Evolutionary conservation across 2,113 vertebrate species (phyloP).

Genomic region (Crotalus viridis): DNA sequence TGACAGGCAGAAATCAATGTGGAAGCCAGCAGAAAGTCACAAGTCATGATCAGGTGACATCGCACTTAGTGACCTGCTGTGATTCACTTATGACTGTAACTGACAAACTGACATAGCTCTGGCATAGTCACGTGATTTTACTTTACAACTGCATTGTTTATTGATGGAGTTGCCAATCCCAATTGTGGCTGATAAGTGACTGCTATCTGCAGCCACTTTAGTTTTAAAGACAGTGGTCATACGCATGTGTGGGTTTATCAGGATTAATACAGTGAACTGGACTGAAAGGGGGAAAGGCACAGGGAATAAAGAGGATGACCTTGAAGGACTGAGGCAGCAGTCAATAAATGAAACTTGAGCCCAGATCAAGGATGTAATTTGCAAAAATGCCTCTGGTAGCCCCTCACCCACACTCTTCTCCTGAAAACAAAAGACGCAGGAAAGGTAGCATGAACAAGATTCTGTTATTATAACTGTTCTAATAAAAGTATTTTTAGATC

Average conservation of each 20-base stretch:
- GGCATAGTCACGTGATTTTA: background rate
- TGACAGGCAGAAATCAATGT: background rate
- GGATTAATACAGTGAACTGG: background rate
- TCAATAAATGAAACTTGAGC: background rate
- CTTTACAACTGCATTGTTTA: background rate
- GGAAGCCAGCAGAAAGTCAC: background rate
- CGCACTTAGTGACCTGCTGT: background rate
- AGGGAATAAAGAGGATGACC: background rate
- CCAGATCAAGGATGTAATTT: background rate
- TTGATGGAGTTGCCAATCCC: background rate
- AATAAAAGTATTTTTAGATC: background rate
- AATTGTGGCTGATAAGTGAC: background rate
- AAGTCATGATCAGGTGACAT: background rate
- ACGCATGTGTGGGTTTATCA: background rate
- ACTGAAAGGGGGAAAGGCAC: background rate
- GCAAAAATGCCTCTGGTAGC: background rate
- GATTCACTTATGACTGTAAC: background rate
- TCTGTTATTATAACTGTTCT: background rate
- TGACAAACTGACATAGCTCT: background rate
- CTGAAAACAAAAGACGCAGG: background rate
- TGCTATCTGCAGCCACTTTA: background rate
- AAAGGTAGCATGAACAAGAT: background rate
- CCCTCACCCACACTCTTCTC: background rate
- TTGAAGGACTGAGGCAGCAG: background rate
- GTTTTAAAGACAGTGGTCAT: background rate